A percentile compares a stretch with the other conserved stretches of the same genome.
These are phyloP conservation scores for Diuraphis noxia DNA, from an alignment of 1,140 invertebrate species.

Conservation along the genomic window DNA sequence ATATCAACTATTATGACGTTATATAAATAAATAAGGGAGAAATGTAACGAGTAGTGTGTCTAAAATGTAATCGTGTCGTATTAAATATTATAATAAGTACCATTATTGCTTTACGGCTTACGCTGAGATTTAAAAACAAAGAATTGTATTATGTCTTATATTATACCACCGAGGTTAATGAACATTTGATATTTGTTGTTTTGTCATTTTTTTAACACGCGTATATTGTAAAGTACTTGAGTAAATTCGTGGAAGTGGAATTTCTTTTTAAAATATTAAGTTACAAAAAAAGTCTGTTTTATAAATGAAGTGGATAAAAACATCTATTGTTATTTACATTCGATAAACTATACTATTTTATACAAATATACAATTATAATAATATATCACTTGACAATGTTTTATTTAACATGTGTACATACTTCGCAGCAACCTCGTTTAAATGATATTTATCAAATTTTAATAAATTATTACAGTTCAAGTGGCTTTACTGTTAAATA, in stretches of 20 bases:
- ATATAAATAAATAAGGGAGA: background rate
- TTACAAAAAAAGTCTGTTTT: background rate
- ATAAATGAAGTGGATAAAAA: conserved; percentile 5
- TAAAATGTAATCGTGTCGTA: background rate
- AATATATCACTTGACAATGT: background rate
- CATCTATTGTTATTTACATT: background rate
- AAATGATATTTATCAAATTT: background rate
- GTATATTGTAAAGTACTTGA: background rate
- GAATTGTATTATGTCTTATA: background rate
- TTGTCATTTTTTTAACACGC: background rate
- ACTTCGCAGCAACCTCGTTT: background rate
- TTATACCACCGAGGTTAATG: background rate
- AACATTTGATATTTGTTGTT: background rate
- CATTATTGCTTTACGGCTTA: background rate
- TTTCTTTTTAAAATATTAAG: background rate
- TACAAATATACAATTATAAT: background rate
- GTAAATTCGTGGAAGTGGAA: background rate
- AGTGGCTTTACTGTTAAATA: background rate
- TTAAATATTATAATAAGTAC: background rate
- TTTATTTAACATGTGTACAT: background rate
- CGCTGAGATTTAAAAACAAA: background rate
- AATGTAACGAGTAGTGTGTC: background rate
- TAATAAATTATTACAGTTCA: background rate
- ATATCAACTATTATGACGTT: background rate
- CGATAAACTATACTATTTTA: background rate